These are phyloP conservation scores for Eupsittula cactorum DNA, from an alignment of 2,113 vertebrate genomes.

Conservation along the genomic window DNA sequence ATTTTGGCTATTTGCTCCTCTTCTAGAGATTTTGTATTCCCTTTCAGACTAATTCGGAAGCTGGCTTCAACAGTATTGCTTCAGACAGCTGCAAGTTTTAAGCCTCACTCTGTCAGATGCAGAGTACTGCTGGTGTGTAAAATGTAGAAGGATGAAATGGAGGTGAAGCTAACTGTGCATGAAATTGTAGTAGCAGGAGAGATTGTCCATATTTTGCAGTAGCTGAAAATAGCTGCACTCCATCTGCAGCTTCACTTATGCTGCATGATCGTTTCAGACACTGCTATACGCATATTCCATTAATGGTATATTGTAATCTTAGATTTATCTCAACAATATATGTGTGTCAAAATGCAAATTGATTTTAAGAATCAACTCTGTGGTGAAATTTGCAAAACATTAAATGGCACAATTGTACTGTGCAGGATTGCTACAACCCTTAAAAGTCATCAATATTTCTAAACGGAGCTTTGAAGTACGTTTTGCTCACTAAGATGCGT, in stretches of 20 bases:
- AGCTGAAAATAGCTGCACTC: conserved; percentile 77
- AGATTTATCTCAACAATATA: neutral
- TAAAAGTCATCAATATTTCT: neutral
- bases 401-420: neutral
- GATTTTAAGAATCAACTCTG: neutral
- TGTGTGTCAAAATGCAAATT: neutral
- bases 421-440: neutral
- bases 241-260: conserved; percentile 48
- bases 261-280: conserved; percentile 49
- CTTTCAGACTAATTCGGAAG: conserved; percentile 52
- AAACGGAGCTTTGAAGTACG: neutral
- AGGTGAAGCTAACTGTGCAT: conserved; percentile 76
- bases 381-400: neutral
- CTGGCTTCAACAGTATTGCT: conserved; percentile 52
- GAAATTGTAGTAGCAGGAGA: conserved; percentile 79
- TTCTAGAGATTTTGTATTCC: conserved; percentile 1
- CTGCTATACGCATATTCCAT: conserved; percentile 32
- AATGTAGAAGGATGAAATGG: conserved; percentile 75
- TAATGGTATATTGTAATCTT: conserved; percentile 41
- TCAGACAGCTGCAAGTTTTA: conserved; percentile 64
- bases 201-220: conserved; percentile 72
- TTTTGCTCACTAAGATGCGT: neutral
- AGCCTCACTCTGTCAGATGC: conserved; percentile 57
- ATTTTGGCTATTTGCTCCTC: conserved; percentile 18
- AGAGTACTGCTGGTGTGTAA: conserved; percentile 64